Percentiles rank a stretch among this genome's conserved stretches.
phyloP scores from a whole-genome alignment of 1,140 invertebrate species.

The Trichonephila inaurata region DNA sequence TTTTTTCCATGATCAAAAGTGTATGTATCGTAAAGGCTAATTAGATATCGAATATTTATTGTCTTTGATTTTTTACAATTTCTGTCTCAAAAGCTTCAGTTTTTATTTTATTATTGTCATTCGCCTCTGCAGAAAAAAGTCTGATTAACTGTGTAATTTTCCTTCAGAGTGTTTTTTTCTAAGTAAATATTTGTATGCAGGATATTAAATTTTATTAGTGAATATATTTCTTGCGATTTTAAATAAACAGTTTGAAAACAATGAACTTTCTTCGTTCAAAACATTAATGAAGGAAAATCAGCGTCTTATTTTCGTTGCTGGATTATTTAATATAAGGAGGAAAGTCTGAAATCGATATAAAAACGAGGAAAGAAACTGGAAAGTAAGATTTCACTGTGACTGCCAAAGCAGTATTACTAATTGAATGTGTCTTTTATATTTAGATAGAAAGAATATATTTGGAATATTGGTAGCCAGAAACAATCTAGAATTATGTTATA shows the following conservation, averaged over 20 bases:
- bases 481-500: no score
- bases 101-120: no score
- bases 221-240: slow-evolving; percentile 4
- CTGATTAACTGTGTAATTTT: slow-evolving; percentile 1
- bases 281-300: background rate
- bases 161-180: background rate
- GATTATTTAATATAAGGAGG: slow-evolving; percentile 4
- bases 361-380: background rate
- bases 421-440: no score
- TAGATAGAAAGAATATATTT: no score
- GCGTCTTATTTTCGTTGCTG: background rate
- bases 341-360: background rate
- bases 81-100: no score
- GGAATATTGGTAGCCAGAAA: no score
- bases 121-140: background rate
- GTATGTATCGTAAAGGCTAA: no score
- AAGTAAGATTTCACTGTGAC: background rate
- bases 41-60: no score
- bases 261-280: background rate
- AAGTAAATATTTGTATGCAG: background rate
- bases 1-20: no score
- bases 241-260: slow-evolving; percentile 28
- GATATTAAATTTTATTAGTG: background rate
- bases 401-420: background rate
- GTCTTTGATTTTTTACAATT: no score